Conservation (phyloP, 2,113 vertebrate genomes). For the Numenius arquata region DNA sequence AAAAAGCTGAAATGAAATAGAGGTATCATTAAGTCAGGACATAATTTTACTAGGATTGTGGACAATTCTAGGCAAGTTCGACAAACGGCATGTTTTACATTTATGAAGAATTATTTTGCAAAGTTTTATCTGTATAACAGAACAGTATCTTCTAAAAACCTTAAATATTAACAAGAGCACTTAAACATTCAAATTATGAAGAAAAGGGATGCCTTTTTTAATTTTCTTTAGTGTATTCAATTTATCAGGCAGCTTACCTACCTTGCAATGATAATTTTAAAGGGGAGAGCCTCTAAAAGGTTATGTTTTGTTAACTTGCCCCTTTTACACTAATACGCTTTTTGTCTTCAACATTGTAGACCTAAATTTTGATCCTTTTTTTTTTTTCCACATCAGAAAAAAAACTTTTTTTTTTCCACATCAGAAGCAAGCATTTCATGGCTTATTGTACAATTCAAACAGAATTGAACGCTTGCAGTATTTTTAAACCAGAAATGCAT, state of each 20-base stretch:
- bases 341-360: not conserved
- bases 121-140: not conserved
- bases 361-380: not conserved
- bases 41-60: not conserved
- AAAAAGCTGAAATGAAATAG: slow-evolving; percentile 85
- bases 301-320: not conserved
- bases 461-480: not conserved
- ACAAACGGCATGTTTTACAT: not conserved
- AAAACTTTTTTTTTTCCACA: not conserved
- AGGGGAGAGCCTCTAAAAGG: not conserved
- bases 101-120: not conserved
- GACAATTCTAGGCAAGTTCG: not conserved
- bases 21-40: not conserved
- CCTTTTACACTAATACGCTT: not conserved
- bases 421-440: not conserved
- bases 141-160: not conserved
- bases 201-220: not conserved
- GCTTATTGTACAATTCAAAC: not conserved
- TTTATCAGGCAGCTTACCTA: not conserved
- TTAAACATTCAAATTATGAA: not conserved
- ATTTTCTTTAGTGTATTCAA: not conserved
- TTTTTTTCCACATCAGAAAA: not conserved
- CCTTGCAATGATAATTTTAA: not conserved
- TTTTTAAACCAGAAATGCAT: not conserved
- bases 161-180: not conserved